A percentile compares a stretch with the other conserved stretches of the same genome.
Evolutionary conservation across 2,113 vertebrate species (phyloP).

Genomic region (Lichenostomus cassidix): DNA sequence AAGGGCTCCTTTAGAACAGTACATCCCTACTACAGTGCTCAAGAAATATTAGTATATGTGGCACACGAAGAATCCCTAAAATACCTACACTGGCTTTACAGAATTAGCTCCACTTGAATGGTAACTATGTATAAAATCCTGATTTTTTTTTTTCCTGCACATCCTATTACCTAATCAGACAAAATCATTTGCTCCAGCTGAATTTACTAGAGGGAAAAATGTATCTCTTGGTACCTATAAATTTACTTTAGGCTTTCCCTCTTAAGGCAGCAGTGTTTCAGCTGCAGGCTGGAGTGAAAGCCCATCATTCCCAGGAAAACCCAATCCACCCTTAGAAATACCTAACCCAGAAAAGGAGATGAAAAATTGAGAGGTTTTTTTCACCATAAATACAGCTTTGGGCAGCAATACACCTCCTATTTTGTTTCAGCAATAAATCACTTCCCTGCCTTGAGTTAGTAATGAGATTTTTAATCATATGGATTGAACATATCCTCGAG

Average conservation of each 20-base stretch:
- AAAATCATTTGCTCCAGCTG: neutral
- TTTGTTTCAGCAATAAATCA: constrained; percentile 73
- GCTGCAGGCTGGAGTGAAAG: neutral
- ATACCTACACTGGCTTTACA: neutral
- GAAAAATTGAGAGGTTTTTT: constrained; percentile 31
- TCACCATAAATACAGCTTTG: constrained; percentile 56
- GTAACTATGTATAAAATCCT: neutral
- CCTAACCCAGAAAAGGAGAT: constrained; percentile 40
- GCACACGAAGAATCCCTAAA: neutral
- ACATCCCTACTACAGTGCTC: neutral
- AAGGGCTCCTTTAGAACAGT: neutral
- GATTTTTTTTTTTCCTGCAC: neutral
- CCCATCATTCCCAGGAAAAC: constrained; percentile 26
- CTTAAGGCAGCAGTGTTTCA: constrained; percentile 59
- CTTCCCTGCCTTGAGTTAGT: constrained; percentile 62
- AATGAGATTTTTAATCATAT: constrained; percentile 80
- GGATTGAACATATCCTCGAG: constrained; percentile 71
- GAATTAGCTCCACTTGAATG: neutral
- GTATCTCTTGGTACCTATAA: neutral
- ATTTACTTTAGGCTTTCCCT: neutral
- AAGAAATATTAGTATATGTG: neutral
- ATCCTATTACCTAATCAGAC: neutral
- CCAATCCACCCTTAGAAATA: constrained; percentile 62
- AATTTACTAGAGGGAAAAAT: neutral
- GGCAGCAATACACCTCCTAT: constrained; percentile 57